phyloP scores from a whole-genome alignment of 2,797 vertebrate species.

The Antrozous pallidus region DNA sequence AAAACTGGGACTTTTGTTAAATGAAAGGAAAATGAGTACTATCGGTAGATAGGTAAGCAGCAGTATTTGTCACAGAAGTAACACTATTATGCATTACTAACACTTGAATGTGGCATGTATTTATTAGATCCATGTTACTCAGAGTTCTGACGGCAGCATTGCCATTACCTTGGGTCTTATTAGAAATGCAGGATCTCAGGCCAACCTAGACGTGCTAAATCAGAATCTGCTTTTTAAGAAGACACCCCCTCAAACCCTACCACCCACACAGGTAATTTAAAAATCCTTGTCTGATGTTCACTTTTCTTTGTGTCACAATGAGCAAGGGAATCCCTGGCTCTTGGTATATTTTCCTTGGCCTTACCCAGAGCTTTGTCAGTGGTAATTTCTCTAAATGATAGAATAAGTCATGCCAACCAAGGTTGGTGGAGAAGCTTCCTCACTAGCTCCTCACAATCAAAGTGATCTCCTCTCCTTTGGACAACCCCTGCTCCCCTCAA shows the following conservation, averaged over 20 bases:
- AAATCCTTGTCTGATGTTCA: not conserved
- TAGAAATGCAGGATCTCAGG: not conserved
- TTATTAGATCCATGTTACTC: not conserved
- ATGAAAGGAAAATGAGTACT: not conserved
- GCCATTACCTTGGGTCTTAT: not conserved
- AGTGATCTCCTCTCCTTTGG: not conserved
- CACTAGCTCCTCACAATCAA: not conserved
- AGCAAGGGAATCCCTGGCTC: not conserved
- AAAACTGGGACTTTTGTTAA: not conserved
- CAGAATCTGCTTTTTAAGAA: not conserved
- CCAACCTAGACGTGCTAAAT: not conserved
- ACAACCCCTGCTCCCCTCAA: not conserved
- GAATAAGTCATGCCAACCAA: not conserved
- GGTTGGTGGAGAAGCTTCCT: not conserved
- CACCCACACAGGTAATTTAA: not conserved
- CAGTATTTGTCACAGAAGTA: not conserved
- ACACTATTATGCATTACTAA: not conserved
- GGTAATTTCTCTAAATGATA: not conserved
- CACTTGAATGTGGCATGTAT: not conserved
- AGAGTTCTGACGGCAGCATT: not conserved
- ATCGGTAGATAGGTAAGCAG: not conserved
- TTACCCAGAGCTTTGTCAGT: not conserved
- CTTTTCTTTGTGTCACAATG: not conserved
- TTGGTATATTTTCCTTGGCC: not conserved
- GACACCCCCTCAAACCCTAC: no score